phyloP scores from a whole-genome alignment of 2,797 vertebrate genomes.

The Etheostoma perlongum region DNA sequence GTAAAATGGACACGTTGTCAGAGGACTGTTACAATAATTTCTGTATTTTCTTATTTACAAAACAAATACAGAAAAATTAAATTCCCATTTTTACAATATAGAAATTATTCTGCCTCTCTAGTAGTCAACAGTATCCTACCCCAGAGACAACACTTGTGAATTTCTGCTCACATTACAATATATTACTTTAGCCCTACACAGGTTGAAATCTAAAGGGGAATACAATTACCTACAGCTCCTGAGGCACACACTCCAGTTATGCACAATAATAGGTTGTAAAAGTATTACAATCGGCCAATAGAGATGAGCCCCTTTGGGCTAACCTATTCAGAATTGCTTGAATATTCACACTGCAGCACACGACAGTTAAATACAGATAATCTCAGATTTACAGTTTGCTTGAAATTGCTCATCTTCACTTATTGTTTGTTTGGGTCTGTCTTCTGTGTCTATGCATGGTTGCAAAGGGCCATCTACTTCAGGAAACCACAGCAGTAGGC shows the following conservation, averaged over 20 bases:
- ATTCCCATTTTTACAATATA: conserved; percentile 31
- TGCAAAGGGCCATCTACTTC: conserved; percentile 54
- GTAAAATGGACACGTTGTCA: conserved; percentile 41
- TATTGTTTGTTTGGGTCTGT: conserved; percentile 41
- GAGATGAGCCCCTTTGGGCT: conserved; percentile 54
- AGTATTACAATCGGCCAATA: conserved; percentile 56
- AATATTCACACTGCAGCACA: conserved; percentile 53
- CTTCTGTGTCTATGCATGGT: conserved; percentile 33
- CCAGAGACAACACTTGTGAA: conserved; percentile 52
- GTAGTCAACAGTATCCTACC: conserved; percentile 49
- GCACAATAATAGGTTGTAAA: conserved; percentile 61
- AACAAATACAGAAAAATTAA: conserved; percentile 23
- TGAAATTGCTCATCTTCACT: conserved; percentile 27
- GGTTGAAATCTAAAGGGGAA: conserved; percentile 59
- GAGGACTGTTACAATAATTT: conserved; percentile 24
- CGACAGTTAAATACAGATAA: conserved; percentile 52
- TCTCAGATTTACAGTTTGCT: conserved; percentile 34
- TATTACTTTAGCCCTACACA: conserved; percentile 53
- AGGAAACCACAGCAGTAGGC: conserved; percentile 69
- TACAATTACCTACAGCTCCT: conserved; percentile 66
- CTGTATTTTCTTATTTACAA: conserved; percentile 33
- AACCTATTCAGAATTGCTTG: conserved; percentile 47
- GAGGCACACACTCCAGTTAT: conserved; percentile 58
- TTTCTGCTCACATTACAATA: conserved; percentile 57
- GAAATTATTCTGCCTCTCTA: conserved; percentile 27